Evolutionary conservation across 23 tunicate species (phyloP).

Genomic region (Phallusia fumigata): DNA sequence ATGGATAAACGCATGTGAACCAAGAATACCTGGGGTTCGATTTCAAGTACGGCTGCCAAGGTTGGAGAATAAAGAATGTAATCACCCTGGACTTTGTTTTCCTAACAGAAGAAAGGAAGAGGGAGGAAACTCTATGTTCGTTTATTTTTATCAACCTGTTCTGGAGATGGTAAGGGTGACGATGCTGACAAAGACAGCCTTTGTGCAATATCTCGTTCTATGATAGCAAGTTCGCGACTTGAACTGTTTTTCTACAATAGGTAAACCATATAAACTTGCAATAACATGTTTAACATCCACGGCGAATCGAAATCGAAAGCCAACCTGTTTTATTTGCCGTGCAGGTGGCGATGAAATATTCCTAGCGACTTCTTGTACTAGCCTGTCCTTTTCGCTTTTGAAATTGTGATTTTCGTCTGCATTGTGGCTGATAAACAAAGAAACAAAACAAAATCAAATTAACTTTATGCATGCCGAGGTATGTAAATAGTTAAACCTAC

Average conservation of each 20-base stretch:
- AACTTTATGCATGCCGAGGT: no score
- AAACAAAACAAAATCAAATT: no score
- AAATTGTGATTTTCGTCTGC: slow-evolving; percentile 75
- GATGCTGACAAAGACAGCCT: slow-evolving; percentile 24
- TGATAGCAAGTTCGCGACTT: slow-evolving; percentile 62
- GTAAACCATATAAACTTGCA: neutral
- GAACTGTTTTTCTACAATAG: slow-evolving; percentile 13
- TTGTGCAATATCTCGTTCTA: slow-evolving; percentile 49
- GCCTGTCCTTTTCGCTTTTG: slow-evolving; percentile 68
- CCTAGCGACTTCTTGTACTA: slow-evolving; percentile 54
- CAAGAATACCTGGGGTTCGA: slow-evolving; percentile 54
- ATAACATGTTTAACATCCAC: neutral
- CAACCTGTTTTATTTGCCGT: slow-evolving; percentile 34
- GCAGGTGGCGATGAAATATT: slow-evolving; percentile 32
- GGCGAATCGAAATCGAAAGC: neutral
- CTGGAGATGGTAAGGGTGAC: slow-evolving; percentile 15
- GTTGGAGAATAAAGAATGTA: slow-evolving; percentile 62
- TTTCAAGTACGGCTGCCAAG: slow-evolving; percentile 55
- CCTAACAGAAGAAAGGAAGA: slow-evolving; percentile 5
- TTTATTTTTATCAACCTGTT: slow-evolving; percentile 18
- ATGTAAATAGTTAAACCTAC: neutral
- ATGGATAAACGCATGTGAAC: no score
- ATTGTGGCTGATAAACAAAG: slow-evolving; percentile 16
- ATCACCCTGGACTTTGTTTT: slow-evolving; percentile 45
- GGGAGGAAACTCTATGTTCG: neutral